These are phyloP conservation scores for Azemiops feae DNA, from an alignment of 2,113 vertebrate genomes.

Conservation along the genomic window DNA sequence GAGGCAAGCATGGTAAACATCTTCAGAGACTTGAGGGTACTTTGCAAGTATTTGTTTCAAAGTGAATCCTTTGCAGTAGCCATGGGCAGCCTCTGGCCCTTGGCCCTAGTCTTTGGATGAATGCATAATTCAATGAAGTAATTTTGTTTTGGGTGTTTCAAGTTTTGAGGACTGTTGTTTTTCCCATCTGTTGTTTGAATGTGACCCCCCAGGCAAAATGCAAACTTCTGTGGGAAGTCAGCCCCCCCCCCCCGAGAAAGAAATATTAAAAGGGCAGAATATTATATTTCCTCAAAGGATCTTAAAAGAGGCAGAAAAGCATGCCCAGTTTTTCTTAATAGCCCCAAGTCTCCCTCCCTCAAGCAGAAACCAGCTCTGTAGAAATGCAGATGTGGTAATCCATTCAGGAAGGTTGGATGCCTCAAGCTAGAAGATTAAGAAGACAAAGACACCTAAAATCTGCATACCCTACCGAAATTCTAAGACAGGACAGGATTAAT, in stretches of 20 bases:
- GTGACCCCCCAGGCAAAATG: not conserved
- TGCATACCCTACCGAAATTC: no score
- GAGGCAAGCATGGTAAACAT: not conserved
- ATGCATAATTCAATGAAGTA: not conserved
- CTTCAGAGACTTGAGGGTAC: not conserved
- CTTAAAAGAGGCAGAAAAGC: no score
- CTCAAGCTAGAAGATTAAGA: no score
- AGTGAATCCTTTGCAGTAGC: not conserved
- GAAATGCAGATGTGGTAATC: no score
- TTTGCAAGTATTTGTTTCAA: not conserved
- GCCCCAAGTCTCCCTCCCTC: no score
- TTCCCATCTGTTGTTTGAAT: not conserved
- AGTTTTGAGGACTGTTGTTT: not conserved
- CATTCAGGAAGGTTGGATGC: no score
- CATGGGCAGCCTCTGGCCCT: not conserved
- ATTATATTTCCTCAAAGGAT: no score
- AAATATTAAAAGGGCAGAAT: no score
- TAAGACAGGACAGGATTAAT: no score
- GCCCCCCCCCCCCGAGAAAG: fast-evolving
- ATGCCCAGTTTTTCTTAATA: no score
- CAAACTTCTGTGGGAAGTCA: not conserved
- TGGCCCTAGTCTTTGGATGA: not conserved
- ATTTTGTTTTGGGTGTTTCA: not conserved
- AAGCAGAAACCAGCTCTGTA: no score
- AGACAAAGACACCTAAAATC: no score